These are phyloP conservation scores for Seira musarum DNA, from an alignment of 2,888 invertebrate genomes.

Conservation along the genomic window DNA sequence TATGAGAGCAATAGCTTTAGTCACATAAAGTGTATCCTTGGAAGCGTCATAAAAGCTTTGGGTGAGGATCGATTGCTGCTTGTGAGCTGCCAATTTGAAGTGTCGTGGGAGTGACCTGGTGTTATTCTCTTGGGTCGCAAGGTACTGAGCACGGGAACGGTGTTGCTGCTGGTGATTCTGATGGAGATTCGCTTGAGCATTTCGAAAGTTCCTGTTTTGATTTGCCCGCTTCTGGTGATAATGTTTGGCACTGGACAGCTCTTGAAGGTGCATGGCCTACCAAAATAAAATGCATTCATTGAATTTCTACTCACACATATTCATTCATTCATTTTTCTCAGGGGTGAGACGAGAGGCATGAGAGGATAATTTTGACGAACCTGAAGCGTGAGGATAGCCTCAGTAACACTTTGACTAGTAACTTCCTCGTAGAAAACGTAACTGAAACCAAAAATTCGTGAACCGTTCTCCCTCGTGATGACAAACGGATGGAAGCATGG, in stretches of 20 bases:
- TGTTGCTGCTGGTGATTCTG: conserved; percentile 54
- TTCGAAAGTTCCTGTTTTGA: conserved; percentile 68
- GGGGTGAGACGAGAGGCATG: no score
- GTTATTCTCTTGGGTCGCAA: conserved; percentile 74
- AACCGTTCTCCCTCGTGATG: conserved; percentile 97
- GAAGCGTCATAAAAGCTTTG: conserved; percentile 92
- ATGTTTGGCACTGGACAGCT: conserved; percentile 85
- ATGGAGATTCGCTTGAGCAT: conserved; percentile 61
- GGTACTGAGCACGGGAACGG: conserved; percentile 57
- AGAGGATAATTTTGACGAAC: no score
- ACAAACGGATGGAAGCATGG: conserved; percentile 97
- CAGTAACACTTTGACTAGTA: conserved; percentile 91
- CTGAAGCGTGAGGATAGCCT: conserved; percentile 96
- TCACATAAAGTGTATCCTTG: conserved; percentile 95
- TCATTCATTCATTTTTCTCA: no score
- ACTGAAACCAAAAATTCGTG: conserved; percentile 93
- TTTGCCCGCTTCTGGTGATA: conserved; percentile 67
- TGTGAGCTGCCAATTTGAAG: conserved; percentile 87
- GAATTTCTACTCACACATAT: no score
- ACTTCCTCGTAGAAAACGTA: conserved; percentile 98
- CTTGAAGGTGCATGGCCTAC: conserved; percentile 91
- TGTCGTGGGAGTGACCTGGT: conserved; percentile 91
- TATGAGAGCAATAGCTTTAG: conserved; percentile 94
- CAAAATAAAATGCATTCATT: conserved; percentile 61
- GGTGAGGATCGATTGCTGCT: conserved; percentile 79